Base-by-base conservation (phyloP, 2,888 invertebrate species). In the Aleiodes alternator region DNA sequence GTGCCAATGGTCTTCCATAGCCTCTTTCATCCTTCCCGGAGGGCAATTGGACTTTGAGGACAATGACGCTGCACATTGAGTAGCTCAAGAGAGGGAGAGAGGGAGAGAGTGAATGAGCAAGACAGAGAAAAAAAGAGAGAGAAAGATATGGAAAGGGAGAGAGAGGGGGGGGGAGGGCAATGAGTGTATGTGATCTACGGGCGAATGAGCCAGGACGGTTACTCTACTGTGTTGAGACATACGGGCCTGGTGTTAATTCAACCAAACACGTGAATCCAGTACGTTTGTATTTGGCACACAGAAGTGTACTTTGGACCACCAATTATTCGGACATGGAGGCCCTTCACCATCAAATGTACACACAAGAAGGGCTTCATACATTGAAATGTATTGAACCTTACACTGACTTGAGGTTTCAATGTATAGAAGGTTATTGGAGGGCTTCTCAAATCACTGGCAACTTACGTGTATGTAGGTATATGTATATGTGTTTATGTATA, bases 211-310 rank as follows among this genome's bases (percentile, higher is more conserved):
- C 68, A 12, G 31, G 57, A 31, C 56, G 34, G 64, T 59, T 66
- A 73, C 72, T 57, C 23, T 29, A 34, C 38, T 14, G 12, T 64
- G n/a, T 38, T 64, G 43, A 64, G 64, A 66, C 74, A 79, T 77
- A 80, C 80, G 80, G 83, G 79, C 79, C 79, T 79, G 74, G 80
- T 81, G 83, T 82, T 85, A 85, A 85, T 86, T 85, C 83, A 80
- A 81, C 79, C 82, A 81, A 84, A 84, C 82, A 84, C 75, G 71
- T 74, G 66, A 59, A 76, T 23, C 75, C 72, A 75, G 77, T 59
- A 71, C 80, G 82, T 84, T 84, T 82, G 84, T 80, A 79, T 81
- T 81, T 78, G 81, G 78, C 78, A 81, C 80, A 81, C 80, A 81
- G 73, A 75, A 69, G 43, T 59, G 57, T 75, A 72, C 75, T 64